These are phyloP conservation scores for Habropoda laboriosa DNA, from an alignment of 1,140 invertebrate genomes.

Conservation along the genomic window DNA sequence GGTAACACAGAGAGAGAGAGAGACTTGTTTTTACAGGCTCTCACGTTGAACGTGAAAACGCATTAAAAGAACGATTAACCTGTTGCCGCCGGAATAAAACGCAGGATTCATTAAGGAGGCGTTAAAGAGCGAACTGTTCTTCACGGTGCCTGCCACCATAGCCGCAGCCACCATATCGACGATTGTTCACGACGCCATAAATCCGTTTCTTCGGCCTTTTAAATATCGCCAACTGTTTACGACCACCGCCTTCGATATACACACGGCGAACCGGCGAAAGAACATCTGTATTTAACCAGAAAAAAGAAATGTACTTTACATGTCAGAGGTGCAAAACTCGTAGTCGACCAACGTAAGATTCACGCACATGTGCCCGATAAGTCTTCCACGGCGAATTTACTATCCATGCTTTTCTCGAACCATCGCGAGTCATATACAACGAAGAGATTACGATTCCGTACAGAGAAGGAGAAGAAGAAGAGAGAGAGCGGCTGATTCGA, in stretches of 20 bases:
- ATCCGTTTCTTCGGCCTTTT: conserved; percentile 37
- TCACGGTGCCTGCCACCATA: too few relatives aligned
- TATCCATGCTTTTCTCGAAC: too few relatives aligned
- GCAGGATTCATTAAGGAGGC: not conserved
- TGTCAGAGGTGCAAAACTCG: not conserved
- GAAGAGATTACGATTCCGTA: not conserved
- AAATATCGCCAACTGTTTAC: conserved; percentile 48
- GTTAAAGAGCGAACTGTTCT: not conserved
- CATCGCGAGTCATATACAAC: not conserved
- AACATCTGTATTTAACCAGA: conserved; percentile 19
- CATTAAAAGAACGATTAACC: conserved; percentile 10
- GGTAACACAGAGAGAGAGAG: not conserved
- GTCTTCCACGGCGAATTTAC: not conserved
- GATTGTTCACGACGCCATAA: conserved; percentile 53
- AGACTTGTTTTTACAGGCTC: not conserved
- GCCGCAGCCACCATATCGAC: conserved; percentile 13
- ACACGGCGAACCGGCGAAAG: not conserved
- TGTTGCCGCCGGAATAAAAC: conserved; percentile 23
- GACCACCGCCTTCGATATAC: conserved; percentile 24
- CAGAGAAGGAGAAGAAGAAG: too few relatives aligned
- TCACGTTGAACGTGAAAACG: not conserved
- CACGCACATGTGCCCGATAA: not conserved
- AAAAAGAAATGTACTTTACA: too few relatives aligned
- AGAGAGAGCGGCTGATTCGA: not conserved
- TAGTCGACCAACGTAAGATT: not conserved